These are phyloP conservation scores for Crotalus horridus DNA, from an alignment of 2,113 vertebrate species.

Conservation along the genomic window DNA sequence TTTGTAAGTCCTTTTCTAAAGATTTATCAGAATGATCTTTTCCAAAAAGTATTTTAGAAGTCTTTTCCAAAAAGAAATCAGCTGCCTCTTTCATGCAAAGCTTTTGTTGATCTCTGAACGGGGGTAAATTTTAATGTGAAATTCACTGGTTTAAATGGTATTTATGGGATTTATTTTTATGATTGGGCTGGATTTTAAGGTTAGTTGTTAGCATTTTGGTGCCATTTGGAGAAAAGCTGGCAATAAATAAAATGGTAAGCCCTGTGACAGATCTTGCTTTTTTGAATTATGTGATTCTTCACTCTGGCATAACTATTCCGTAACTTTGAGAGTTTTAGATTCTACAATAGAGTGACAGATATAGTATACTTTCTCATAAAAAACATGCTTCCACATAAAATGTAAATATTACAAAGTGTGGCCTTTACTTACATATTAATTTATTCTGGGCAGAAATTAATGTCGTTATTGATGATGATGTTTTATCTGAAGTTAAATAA, in stretches of 20 bases:
- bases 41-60: not conserved
- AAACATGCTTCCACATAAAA: not conserved
- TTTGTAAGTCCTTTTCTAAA: not conserved
- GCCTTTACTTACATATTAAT: not conserved
- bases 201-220: conserved; percentile 14
- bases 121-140: not conserved
- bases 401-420: not conserved
- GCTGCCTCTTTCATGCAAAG: not conserved
- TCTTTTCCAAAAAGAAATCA: not conserved
- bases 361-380: not conserved
- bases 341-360: not conserved
- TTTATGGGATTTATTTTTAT: conserved; percentile 7
- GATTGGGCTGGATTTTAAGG: conserved; percentile 1
- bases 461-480: not conserved
- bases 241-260: not conserved
- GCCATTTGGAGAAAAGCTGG: not conserved
- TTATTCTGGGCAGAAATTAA: not conserved
- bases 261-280: conserved; percentile 1
- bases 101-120: not conserved
- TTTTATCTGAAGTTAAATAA: not conserved
- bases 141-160: conserved; percentile 10
- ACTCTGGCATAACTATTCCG: conserved; percentile 3
- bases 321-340: not conserved
- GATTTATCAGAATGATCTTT: not conserved
- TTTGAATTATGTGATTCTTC: conserved; percentile 15